Conservation (phyloP, 2,888 invertebrate genomes). For the Drosophila fungiperda region DNA sequence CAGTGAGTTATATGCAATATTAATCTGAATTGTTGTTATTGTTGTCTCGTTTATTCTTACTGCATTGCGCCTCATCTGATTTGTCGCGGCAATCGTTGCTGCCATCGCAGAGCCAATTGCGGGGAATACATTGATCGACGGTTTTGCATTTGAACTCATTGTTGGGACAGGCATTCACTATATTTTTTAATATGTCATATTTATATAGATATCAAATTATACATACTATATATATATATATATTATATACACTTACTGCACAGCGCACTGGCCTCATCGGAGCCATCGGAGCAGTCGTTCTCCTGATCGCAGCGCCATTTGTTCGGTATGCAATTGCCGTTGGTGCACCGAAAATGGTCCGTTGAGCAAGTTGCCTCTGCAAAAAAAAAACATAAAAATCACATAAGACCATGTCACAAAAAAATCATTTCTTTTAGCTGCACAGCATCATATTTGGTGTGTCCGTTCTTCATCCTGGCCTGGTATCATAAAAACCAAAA, state of each 20-base stretch:
- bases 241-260: constrained; percentile 90
- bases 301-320: constrained; percentile 94
- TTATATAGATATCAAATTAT: background rate
- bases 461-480: constrained; percentile 55
- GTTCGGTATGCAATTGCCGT: constrained; percentile 90
- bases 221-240: background rate
- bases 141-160: constrained; percentile 89
- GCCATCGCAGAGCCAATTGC: constrained; percentile 89
- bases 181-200: constrained; percentile 30
- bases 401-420: constrained; percentile 40
- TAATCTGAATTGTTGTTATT: constrained; percentile 2
- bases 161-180: constrained; percentile 85
- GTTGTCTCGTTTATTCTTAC: constrained; percentile 84
- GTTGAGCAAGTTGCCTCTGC: constrained; percentile 90
- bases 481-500: constrained; percentile 65
- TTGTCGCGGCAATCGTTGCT: constrained; percentile 89
- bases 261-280: constrained; percentile 91
- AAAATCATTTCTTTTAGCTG: constrained; percentile 3
- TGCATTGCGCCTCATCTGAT: constrained; percentile 90
- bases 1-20: constrained; percentile 21
- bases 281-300: constrained; percentile 91
- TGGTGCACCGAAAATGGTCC: constrained; percentile 91
- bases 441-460: constrained; percentile 4
- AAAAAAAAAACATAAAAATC: constrained; percentile 78
- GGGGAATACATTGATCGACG: constrained; percentile 89